Evolutionary conservation across 64 coral and sea anemone species (phyloP).

Genomic region (Dendronephthya gigantea): DNA sequence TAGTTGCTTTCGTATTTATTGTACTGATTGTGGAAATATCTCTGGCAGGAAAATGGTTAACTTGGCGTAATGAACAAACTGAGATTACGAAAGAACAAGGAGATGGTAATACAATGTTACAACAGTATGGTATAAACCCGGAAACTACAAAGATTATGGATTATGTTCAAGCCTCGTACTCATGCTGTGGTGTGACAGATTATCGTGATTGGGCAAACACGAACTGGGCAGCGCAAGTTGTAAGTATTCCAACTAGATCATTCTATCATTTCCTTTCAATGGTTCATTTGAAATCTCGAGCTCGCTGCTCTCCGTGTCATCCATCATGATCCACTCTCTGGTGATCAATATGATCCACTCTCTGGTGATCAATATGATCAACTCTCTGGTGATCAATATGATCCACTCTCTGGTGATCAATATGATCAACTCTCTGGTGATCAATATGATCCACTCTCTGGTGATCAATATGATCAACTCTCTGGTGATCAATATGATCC

Average conservation of each 20-base stretch:
- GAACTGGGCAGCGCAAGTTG: not conserved
- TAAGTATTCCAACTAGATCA: not conserved
- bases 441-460: too few species aligned
- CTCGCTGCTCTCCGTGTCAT: too few species aligned
- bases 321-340: too few species aligned
- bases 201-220: not conserved
- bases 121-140: not conserved
- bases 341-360: too few species aligned
- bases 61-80: slow-evolving; percentile 5
- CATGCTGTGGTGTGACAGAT: not conserved
- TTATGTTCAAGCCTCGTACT: not conserved
- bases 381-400: too few species aligned
- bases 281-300: not conserved
- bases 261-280: not conserved
- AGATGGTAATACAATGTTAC: not conserved
- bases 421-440: too few species aligned
- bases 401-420: too few species aligned
- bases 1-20: not conserved
- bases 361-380: too few species aligned
- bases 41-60: not conserved
- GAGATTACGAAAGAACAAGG: not conserved
- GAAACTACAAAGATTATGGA: not conserved
- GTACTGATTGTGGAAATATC: not conserved
- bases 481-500: too few species aligned
- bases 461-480: too few species aligned